These are phyloP conservation scores for Agonopterix heracliana DNA, from an alignment of 2,888 invertebrate genomes.

Conservation along the genomic window DNA sequence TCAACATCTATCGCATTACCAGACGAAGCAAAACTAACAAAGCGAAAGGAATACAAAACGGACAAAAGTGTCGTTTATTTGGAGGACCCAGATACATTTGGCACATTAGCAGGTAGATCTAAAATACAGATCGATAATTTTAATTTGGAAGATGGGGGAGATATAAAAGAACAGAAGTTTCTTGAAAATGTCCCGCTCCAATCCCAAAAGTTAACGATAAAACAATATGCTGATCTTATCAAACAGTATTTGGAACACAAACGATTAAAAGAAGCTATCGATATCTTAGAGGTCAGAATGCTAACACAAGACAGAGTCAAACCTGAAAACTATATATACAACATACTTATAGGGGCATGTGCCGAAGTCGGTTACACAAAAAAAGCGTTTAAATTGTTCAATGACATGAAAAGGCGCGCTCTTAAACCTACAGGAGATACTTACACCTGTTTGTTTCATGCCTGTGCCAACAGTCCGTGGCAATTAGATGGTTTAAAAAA, in stretches of 20 bases:
- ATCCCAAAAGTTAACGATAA: constrained; percentile 72
- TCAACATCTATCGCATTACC: constrained; percentile 22
- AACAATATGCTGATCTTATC: constrained; percentile 83
- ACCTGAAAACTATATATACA: constrained; percentile 88
- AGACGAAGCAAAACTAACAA: constrained; percentile 24
- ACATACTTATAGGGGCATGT: constrained; percentile 88
- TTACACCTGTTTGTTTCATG: constrained; percentile 91
- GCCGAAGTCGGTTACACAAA: constrained; percentile 89
- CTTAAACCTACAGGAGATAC: constrained; percentile 82
- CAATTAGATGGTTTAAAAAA: constrained; percentile 80
- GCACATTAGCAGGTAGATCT: constrained; percentile 48
- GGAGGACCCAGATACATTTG: constrained; percentile 78
- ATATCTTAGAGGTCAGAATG: constrained; percentile 86
- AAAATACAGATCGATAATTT: constrained; percentile 25
- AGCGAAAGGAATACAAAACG: constrained; percentile 38
- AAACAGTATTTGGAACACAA: constrained; percentile 79
- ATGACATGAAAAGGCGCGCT: constrained; percentile 86
- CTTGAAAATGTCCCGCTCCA: constrained; percentile 66
- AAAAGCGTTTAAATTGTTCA: constrained; percentile 89
- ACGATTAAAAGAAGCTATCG: constrained; percentile 85
- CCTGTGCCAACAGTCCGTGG: constrained; percentile 88
- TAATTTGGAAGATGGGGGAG: constrained; percentile 68
- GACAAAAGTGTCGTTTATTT: constrained; percentile 45
- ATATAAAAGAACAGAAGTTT: constrained; percentile 77
- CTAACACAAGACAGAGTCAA: constrained; percentile 84